These are phyloP conservation scores for Myathropa florea DNA, from an alignment of 2,888 invertebrate genomes.

Conservation along the genomic window DNA sequence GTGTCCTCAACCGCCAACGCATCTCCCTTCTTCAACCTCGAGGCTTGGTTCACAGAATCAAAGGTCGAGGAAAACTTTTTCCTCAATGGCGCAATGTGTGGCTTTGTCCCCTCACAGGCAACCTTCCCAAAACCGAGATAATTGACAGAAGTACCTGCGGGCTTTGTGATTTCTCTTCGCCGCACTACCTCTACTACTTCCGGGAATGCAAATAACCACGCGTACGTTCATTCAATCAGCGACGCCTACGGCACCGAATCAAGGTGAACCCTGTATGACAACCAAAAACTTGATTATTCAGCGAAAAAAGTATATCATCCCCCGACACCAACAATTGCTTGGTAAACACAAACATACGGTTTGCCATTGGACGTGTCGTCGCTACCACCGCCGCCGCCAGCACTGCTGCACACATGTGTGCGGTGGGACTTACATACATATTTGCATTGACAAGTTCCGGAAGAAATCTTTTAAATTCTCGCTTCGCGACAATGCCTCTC, in stretches of 20 bases:
- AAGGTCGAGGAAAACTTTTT: not conserved
- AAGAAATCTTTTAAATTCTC: slow-evolving; percentile 5
- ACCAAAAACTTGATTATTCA: not conserved
- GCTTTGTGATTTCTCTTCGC: not conserved
- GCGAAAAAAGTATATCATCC: too few species aligned
- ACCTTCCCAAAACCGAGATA: not conserved
- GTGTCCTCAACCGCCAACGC: too few species aligned
- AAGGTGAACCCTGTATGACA: not conserved
- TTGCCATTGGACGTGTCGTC: too few species aligned
- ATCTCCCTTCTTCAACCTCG: too few species aligned
- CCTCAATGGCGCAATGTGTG: not conserved
- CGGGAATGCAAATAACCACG: not conserved
- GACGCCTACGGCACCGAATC: not conserved
- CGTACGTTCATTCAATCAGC: not conserved
- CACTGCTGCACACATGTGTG: not conserved
- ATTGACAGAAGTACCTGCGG: not conserved
- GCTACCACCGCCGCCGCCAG: not conserved
- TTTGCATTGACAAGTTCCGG: slow-evolving; percentile 42
- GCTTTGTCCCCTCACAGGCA: not conserved
- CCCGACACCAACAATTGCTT: too few species aligned
- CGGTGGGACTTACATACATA: not conserved
- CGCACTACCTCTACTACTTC: not conserved
- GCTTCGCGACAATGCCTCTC: slow-evolving; percentile 16
- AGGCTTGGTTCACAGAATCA: not conserved
- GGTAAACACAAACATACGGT: too few species aligned